Conservation (phyloP, 2,113 vertebrate genomes). For the Callospermophilus lateralis region DNA sequence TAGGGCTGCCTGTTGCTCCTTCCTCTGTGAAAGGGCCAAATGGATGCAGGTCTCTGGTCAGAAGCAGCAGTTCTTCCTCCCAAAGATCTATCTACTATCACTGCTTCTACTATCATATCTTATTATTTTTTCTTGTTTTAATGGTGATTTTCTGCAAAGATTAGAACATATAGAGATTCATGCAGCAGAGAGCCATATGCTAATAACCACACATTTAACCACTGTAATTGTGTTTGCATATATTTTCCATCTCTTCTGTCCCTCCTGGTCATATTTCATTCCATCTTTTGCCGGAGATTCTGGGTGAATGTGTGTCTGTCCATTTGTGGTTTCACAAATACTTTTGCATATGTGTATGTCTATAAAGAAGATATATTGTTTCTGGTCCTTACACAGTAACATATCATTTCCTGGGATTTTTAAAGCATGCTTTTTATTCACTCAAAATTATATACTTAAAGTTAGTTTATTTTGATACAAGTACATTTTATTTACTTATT, state of each 20-base stretch:
- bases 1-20: neutral
- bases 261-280: neutral
- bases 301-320: neutral
- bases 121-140: neutral
- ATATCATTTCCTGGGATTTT: neutral
- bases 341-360: neutral
- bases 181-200: neutral
- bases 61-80: neutral
- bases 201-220: neutral
- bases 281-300: neutral
- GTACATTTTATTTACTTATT: neutral
- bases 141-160: constrained; percentile 19
- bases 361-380: neutral
- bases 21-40: neutral
- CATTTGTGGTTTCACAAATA: neutral
- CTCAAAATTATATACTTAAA: neutral
- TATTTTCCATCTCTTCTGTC: neutral
- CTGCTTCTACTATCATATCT: neutral
- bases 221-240: neutral
- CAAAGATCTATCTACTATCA: neutral
- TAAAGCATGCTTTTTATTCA: neutral
- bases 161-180: neutral
- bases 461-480: constrained; percentile 16
- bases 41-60: neutral
- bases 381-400: neutral